Evolutionary conservation across 2,888 invertebrate genomes (phyloP), one percentile per base, ranked within the genome.

Genomic region (Stenichneumon culpator): DNA sequence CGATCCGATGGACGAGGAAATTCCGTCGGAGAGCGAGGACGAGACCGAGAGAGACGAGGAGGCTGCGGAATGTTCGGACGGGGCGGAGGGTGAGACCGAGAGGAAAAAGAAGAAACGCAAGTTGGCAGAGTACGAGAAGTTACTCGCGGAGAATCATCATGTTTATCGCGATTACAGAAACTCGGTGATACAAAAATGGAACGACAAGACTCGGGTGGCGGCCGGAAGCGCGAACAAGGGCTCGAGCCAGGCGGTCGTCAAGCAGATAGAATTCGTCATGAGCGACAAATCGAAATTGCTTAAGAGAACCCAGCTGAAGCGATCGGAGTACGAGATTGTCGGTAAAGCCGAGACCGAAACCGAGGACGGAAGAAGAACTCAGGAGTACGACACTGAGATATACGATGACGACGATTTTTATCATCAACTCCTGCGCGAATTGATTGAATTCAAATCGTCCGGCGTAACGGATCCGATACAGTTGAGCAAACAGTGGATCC

Each of bases 341-440:
- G 97, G 97, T 0, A 95, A 96, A 90, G 68, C 60, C 0, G 84
- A 63, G 4, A n/a, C 50, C 0, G 86, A 89, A 22, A 88, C 91
- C 39, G 88, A 88, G 4, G 92, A 93, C 65, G 91, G 89, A 6
- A 94, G 95, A 72, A 87, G 91, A 60, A 92, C 94, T 82, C 96
- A 96, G 88, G 96, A 97, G 89, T 96, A 96, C 87, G 96, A 97
- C 91, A 91, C 95, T 0, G 97, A 99, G 94, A 97, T 99, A 90
- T 99, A 98, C 94, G 99, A 99, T 93, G 99, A 99, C 92, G 97
- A 97, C 90, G 99, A 99, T 93, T 99, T 99, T 93, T 99, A 99
- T 94, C 99, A 99, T 94, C 98, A 98, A 91, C 95, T 99, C 78
- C 94, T 99, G 63, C 95, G 98, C 86, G 99, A 99, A 93, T 94